A percentile compares a stretch with the other conserved stretches of the same genome.
Evolutionary conservation across 1,140 invertebrate species (phyloP).

Genomic region (Schlechtendalia chinensis): DNA sequence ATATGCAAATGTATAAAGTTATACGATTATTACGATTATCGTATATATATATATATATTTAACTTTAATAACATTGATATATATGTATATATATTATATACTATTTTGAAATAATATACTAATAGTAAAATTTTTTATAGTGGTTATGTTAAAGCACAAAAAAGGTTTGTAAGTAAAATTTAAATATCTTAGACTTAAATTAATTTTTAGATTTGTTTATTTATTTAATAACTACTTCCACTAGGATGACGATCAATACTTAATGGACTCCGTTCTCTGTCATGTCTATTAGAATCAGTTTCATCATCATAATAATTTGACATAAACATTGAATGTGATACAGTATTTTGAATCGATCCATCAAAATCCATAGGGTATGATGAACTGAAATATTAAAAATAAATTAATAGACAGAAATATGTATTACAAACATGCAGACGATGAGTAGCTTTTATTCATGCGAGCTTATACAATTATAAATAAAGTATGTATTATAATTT

Average conservation of each 20-base stretch:
- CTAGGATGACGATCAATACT: background rate
- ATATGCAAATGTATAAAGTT: background rate
- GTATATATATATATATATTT: background rate
- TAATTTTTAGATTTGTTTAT: background rate
- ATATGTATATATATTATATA: background rate
- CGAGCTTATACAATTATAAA: too few species aligned
- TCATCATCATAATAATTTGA: slow-evolving; percentile 35
- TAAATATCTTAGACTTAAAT: background rate
- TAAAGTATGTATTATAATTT: too few species aligned
- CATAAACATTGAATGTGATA: background rate
- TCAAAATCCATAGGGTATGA: slow-evolving; percentile 44
- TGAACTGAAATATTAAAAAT: background rate
- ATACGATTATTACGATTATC: too few species aligned
- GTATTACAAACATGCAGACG: too few species aligned
- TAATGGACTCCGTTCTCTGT: slow-evolving; percentile 35
- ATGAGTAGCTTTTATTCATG: too few species aligned
- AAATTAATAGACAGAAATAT: background rate
- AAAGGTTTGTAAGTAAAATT: background rate
- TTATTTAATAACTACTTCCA: background rate
- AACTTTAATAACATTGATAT: background rate
- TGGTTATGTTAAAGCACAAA: background rate
- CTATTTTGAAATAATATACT: background rate
- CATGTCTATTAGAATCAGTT: background rate
- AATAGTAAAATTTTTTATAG: background rate
- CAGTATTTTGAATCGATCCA: slow-evolving; percentile 13